Conservation (phyloP, 2,888 invertebrate species). For the Drosophila lacicola region DNA sequence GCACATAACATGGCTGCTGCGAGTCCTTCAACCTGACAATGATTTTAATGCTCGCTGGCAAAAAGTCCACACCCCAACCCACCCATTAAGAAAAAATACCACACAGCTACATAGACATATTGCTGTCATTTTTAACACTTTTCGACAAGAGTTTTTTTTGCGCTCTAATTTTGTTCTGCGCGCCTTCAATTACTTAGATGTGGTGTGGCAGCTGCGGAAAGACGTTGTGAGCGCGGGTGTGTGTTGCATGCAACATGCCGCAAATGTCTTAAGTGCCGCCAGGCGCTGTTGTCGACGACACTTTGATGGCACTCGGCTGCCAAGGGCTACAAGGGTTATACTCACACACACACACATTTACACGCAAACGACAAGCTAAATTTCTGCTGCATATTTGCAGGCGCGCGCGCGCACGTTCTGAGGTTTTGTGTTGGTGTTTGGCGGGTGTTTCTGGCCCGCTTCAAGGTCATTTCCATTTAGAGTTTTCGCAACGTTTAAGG, state of each 20-base stretch:
- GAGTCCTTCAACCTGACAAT: constrained; percentile 56
- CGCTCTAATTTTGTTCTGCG: constrained; percentile 32
- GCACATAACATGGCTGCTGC: constrained; percentile 47
- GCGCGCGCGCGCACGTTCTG: constrained; percentile 56
- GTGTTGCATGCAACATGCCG: constrained; percentile 66
- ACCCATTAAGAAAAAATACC: constrained; percentile 24
- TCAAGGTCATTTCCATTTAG: constrained; percentile 67
- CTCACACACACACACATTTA: constrained; percentile 15
- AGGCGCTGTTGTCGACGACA: constrained; percentile 57
- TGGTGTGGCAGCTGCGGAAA: constrained; percentile 13
- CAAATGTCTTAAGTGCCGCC: constrained; percentile 73
- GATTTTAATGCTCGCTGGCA: constrained; percentile 69
- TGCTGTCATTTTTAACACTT: constrained; percentile 70
- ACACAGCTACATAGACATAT: constrained; percentile 48
- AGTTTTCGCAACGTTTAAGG: constrained; percentile 58
- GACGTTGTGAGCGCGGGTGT: not conserved
- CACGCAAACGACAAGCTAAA: constrained; percentile 4
- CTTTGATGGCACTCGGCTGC: constrained; percentile 68
- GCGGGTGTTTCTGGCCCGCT: constrained; percentile 54
- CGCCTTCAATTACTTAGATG: constrained; percentile 64
- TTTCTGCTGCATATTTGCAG: constrained; percentile 53
- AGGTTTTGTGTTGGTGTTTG: constrained; percentile 57
- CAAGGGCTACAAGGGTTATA: constrained; percentile 54
- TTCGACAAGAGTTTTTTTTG: constrained; percentile 32
- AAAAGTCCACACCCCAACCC: constrained; percentile 16